These are phyloP conservation scores for Tipula confusa DNA, from an alignment of 2,888 invertebrate species.

Conservation along the genomic window DNA sequence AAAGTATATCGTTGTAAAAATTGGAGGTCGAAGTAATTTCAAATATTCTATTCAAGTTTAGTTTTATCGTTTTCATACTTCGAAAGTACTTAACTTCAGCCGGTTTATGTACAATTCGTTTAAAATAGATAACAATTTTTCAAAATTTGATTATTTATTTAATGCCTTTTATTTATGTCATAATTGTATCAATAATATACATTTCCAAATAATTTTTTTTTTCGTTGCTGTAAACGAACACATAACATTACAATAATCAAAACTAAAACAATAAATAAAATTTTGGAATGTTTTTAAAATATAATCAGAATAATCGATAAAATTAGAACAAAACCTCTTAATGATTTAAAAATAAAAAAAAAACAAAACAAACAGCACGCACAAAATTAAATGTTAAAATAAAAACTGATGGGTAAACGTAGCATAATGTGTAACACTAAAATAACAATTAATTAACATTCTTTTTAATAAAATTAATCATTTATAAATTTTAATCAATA, in stretches of 20 bases:
- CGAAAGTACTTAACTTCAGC: too few relatives aligned
- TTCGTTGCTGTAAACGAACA: background rate
- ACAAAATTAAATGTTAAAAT: too few relatives aligned
- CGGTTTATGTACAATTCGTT: too few relatives aligned
- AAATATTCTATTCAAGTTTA: too few relatives aligned
- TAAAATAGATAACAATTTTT: too few relatives aligned
- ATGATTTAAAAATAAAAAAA: too few relatives aligned
- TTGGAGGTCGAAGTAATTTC: too few relatives aligned
- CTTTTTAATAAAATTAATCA: background rate
- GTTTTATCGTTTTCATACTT: too few relatives aligned
- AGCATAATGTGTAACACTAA: background rate
- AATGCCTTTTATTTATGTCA: background rate
- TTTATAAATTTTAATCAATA: background rate
- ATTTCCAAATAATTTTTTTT: background rate
- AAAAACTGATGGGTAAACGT: background rate
- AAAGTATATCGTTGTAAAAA: too few relatives aligned
- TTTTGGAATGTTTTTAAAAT: background rate
- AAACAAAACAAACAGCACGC: background rate
- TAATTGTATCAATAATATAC: background rate
- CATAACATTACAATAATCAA: background rate
- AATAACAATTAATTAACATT: background rate
- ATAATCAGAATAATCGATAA: background rate
- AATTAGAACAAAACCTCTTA: background rate
- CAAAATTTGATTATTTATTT: too few relatives aligned
- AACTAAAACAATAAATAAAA: background rate